Base-by-base conservation (phyloP, 2,797 vertebrate genomes). In the Hydrolagus colliei region DNA sequence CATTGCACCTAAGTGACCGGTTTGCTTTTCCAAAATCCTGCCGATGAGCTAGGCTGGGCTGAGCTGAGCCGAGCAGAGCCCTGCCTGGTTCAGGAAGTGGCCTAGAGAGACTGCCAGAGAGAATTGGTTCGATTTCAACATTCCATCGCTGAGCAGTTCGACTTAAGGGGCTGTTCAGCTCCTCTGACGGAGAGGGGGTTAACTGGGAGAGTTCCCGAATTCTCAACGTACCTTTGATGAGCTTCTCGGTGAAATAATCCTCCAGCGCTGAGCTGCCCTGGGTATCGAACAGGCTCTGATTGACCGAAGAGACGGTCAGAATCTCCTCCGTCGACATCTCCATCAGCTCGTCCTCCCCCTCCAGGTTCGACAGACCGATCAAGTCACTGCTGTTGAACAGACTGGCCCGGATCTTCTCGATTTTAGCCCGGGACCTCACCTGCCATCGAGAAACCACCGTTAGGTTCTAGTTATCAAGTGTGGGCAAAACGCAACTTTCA, bases 241-340 rank as follows among this genome's bases (percentile, higher is more conserved):
- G 96, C 89, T 99, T 99, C 87, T 98, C 96, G 86, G 94, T 93
- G 91, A 99, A 98, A 91, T 98, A 99, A 87, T 99, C 97, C 87
- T 98, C 97, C 6, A 99, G 92, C 0, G 96, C 97, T 1, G 97
- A 98, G 90, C 98, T 99, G 74, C 98, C 98, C 87, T 99, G 97
- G 0, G 97, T 98, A 89, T 99, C 98, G 91, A 99, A 99, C 86
- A 99, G 91, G 89, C 97, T 99, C 93, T 99, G 98, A 89, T 98
- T 99, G 13, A 99, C 98, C 59, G 96, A 97, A 20, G 98, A 99
- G 35, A 97, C 98, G 0, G 98, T 99, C 87, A 99, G 93, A 89
- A 99, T 99, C 92, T 99, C 98, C 86, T 99, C 98, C 9, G 96
- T 98, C 35, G 96, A 98, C 95, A 99, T 94, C 89, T 99, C 98